A percentile compares a stretch with the other conserved stretches of the same genome.
phyloP scores from a whole-genome alignment of 2,888 invertebrate genomes.

The Anoncus sp. region DNA sequence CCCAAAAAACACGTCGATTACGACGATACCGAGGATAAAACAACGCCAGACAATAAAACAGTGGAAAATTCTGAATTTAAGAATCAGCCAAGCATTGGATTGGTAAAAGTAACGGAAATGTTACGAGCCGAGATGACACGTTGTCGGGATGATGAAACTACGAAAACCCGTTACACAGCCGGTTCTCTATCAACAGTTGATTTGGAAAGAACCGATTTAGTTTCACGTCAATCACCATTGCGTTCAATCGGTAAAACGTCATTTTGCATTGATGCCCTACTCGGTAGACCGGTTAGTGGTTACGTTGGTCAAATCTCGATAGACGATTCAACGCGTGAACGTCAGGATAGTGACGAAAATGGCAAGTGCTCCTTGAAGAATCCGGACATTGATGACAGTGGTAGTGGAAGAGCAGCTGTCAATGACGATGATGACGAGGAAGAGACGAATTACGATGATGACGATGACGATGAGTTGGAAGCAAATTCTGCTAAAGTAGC shows the following conservation, averaged over 20 bases:
- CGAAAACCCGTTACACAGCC: slow-evolving; percentile 33
- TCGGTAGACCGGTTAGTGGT: slow-evolving; percentile 86
- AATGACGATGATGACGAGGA: slow-evolving; percentile 76
- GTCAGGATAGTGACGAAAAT: slow-evolving; percentile 28
- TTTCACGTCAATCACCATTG: slow-evolving; percentile 41
- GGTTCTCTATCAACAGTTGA: slow-evolving; percentile 30
- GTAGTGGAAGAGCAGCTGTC: slow-evolving; percentile 68
- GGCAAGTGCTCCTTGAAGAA: too few relatives aligned
- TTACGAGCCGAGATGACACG: slow-evolving; percentile 57
- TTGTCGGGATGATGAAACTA: slow-evolving; percentile 50
- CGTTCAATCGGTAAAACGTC: slow-evolving; percentile 86
- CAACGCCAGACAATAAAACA: slow-evolving; percentile 9
- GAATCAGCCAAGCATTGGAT: slow-evolving; percentile 64
- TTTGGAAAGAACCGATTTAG: slow-evolving; percentile 45
- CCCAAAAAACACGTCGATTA: slow-evolving; percentile 13
- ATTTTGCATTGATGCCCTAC: slow-evolving; percentile 95
- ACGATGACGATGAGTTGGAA: slow-evolving; percentile 37
- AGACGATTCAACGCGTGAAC: slow-evolving; percentile 18
- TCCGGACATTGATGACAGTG: too few relatives aligned
- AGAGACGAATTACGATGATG: slow-evolving; percentile 31
- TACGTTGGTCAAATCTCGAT: slow-evolving; percentile 37
- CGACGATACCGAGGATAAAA: slow-evolving; percentile 11
- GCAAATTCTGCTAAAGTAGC: too few relatives aligned
- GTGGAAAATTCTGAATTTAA: slow-evolving; percentile 51
- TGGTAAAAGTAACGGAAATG: slow-evolving; percentile 57